A percentile compares a stretch with the other conserved stretches of the same genome.
These are phyloP conservation scores for Noctua janthina DNA, from an alignment of 2,888 invertebrate species.

Conservation along the genomic window DNA sequence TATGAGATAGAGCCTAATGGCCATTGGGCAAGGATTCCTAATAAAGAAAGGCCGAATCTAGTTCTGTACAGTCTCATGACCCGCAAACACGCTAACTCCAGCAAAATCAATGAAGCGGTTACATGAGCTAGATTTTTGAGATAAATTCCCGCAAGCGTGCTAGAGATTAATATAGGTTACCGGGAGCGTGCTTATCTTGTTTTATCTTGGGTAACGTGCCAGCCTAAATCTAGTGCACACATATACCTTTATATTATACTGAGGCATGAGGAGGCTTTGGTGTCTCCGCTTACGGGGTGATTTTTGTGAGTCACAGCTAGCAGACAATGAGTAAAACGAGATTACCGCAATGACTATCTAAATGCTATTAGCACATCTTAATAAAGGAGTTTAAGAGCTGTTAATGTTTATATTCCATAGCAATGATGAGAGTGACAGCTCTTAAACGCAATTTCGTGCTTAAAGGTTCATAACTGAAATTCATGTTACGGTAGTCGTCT, in stretches of 20 bases:
- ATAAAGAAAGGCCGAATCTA: neutral
- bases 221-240: conserved; percentile 13
- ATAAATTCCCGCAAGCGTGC: conserved; percentile 23
- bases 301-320: neutral
- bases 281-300: neutral
- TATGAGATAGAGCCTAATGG: neutral
- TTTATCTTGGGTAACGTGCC: conserved; percentile 27
- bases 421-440: neutral
- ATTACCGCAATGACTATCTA: neutral
- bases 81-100: conserved; percentile 24
- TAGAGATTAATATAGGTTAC: conserved; percentile 36
- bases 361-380: neutral
- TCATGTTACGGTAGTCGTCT: neutral
- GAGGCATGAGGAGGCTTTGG: neutral
- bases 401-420: neutral
- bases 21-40: neutral
- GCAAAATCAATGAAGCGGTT: conserved; percentile 46
- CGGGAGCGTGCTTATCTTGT: conserved; percentile 35
- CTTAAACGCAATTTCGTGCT: neutral
- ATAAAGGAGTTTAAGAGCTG: neutral
- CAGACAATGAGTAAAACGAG: neutral
- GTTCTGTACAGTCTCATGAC: neutral
- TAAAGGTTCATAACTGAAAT: neutral
- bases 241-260: neutral
- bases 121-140: conserved; percentile 39